Evolutionary conservation across 2,113 vertebrate genomes (phyloP), one percentile per base, ranked within the genome.

Genomic region (Hemichromis elongatus): DNA sequence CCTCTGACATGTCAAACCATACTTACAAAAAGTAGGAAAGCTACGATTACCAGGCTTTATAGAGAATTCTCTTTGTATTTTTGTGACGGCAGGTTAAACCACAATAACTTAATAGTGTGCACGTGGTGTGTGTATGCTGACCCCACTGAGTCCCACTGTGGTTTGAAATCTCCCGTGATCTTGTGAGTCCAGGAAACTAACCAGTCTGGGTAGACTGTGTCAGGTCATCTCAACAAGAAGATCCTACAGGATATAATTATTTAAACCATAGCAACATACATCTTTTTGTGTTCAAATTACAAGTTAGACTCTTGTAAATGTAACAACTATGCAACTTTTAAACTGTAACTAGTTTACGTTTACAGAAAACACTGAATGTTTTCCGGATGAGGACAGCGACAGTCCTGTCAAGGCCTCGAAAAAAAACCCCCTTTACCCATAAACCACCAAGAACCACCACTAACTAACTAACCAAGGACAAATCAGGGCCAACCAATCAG

Each of bases 31-130:
- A 66, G 6, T 21, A 66, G 33, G 61, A 21, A 37, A 8, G 37
- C 59, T 21, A 21, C 13, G 33, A 66, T 13, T 21, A 66, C 33
- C 61, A 21, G 61, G 61, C 33, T 37, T 0, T 10, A 63, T 63
- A 21, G 59, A 63, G 59, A 63, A 37, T 63, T 37, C 6, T 37
- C 59, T 37, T 63, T 63, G 37, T 37, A 63, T 63, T 37, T 37
- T 0, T 63, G 33, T 63, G 0, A 63, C 0, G 0, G 37, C 33
- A 63, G 10, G 6, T 63, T 63, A n/a, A 37, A 63, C 33, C 37
- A 63, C 33, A 63, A 63, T 63, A 63, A 63, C 33, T 63, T 63
- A 13, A 63, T 33, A 13, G 10, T 1, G 19, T 63, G 59, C 33
- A 37, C 33, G 2, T n/a, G 0, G 6, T 63, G 33, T 63, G 59